phyloP scores from a whole-genome alignment of 1,140 invertebrate species.

The Whitmania pigra region DNA sequence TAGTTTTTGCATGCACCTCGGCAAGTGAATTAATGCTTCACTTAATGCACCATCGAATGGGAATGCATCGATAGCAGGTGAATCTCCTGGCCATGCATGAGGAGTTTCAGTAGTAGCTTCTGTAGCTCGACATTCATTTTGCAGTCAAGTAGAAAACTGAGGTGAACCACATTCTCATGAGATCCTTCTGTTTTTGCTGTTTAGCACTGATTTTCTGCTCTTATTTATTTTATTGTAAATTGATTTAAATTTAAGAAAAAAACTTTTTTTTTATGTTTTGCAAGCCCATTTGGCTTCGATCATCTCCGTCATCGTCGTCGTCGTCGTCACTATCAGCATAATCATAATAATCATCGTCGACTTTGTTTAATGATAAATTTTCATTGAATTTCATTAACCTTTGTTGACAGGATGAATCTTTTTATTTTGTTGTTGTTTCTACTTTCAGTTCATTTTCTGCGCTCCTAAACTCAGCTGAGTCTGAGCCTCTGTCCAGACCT shows the following conservation, averaged over 20 bases:
- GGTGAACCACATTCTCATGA: too few relatives aligned
- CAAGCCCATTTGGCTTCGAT: neutral
- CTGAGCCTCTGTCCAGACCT: neutral
- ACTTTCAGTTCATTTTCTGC: neutral
- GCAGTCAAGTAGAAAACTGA: too few relatives aligned
- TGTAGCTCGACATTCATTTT: too few relatives aligned
- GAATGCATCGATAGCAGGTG: neutral
- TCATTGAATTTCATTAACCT: neutral
- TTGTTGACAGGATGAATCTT: neutral
- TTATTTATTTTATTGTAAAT: too few relatives aligned
- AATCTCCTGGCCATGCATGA: too few relatives aligned
- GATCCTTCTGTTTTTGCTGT: too few relatives aligned
- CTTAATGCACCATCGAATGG: neutral
- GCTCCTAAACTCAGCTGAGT: neutral
- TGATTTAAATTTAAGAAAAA: too few relatives aligned
- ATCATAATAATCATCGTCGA: neutral
- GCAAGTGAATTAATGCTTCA: too few relatives aligned
- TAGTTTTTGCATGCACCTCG: too few relatives aligned
- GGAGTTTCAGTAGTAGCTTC: too few relatives aligned
- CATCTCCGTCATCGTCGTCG: neutral
- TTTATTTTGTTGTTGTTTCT: neutral
- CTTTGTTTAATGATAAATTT: neutral
- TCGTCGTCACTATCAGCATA: neutral
- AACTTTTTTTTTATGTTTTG: too few relatives aligned
- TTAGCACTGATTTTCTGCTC: too few relatives aligned